A percentile compares a stretch with the other conserved stretches of the same genome.
Conservation (phyloP, 2,888 invertebrate genomes). For the Hypercompe scribonia region DNA sequence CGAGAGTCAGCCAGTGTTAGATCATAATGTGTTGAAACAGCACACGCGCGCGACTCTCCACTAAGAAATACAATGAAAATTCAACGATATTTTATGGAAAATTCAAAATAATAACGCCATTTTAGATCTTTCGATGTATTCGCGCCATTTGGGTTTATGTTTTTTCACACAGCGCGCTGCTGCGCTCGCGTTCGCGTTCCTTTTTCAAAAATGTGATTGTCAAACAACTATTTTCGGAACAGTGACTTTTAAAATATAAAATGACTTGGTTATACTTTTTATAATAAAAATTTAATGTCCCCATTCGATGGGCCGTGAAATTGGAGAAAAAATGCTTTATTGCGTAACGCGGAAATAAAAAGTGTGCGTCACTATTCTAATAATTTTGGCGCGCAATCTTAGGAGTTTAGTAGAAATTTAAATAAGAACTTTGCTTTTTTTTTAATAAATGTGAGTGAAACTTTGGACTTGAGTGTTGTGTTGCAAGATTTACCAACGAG, state of each 20-base stretch:
- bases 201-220: slow-evolving; percentile 64
- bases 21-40: slow-evolving; percentile 86
- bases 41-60: slow-evolving; percentile 81
- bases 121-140: slow-evolving; percentile 50
- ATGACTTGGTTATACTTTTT: slow-evolving; percentile 48
- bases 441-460: slow-evolving; percentile 40
- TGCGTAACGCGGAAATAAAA: slow-evolving; percentile 66
- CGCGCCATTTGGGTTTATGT: slow-evolving; percentile 56
- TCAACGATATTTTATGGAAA: slow-evolving; percentile 52
- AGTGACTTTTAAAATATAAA: slow-evolving; percentile 49
- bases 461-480: slow-evolving; percentile 47
- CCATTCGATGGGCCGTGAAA: slow-evolving; percentile 68
- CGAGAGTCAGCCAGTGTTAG: slow-evolving; percentile 86
- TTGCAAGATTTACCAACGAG: slow-evolving; percentile 25
- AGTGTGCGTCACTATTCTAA: slow-evolving; percentile 52
- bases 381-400: slow-evolving; percentile 55
- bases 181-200: slow-evolving; percentile 46
- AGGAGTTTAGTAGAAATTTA: slow-evolving; percentile 30
- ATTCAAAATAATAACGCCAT: slow-evolving; percentile 48
- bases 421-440: slow-evolving; percentile 30
- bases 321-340: slow-evolving; percentile 72
- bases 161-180: slow-evolving; percentile 43
- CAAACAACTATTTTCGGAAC: slow-evolving; percentile 53
- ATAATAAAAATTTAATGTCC: slow-evolving; percentile 54
- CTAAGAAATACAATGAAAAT: slow-evolving; percentile 75